Base-by-base conservation (phyloP, 1,140 invertebrate genomes). In the Halictus rubicundus region DNA sequence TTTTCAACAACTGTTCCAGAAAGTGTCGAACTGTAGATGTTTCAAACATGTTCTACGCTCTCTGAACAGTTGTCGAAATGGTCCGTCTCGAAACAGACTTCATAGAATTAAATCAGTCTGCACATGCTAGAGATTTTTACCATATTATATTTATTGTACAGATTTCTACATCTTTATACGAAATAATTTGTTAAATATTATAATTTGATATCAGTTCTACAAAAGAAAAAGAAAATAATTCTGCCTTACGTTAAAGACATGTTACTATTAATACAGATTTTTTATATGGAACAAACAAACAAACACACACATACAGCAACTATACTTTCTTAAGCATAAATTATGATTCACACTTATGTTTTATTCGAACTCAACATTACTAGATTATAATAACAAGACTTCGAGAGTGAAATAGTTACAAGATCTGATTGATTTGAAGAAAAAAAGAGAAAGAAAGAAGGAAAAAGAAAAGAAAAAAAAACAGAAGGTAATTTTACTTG, bases 71-170 rank as follows among this genome's bases (percentile, higher is more conserved):
- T 46, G 10, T 46, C 14, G 42, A 46, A 46, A 46, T 46, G 42
- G 10, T 46, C 10, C 2, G 14, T 46, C 42, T 14, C 14, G 42
- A 46, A 46, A 46, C 12, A 12, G 42, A 46, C 2, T 14, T 12
- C 2, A 46, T 46, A 87, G 82, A 75, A 81, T 84, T 84, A 82
- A 81, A 82, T 82, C 49, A 71, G 80, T 76, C 65, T 86, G 77
- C 81, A 82, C 72, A 74, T 80, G 73, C 61, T 86, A 81, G 79
- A 85, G 76, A 74, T 59, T 71, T 61, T 77, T 80, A 83, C 59
- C 76, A 61, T 81, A 87, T 46, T 85, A 87, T 85, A 78, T 85
- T 85, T 82, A 86, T 86, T 85, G 77, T 68, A 82, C 71, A 86
- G 70, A 82, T 79, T 83, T 68, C 25, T 68, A 65, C 76, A 82